A percentile compares a stretch with the other conserved stretches of the same genome.
phyloP scores from a whole-genome alignment of 2,113 vertebrate genomes.

The Danio rerio region DNA sequence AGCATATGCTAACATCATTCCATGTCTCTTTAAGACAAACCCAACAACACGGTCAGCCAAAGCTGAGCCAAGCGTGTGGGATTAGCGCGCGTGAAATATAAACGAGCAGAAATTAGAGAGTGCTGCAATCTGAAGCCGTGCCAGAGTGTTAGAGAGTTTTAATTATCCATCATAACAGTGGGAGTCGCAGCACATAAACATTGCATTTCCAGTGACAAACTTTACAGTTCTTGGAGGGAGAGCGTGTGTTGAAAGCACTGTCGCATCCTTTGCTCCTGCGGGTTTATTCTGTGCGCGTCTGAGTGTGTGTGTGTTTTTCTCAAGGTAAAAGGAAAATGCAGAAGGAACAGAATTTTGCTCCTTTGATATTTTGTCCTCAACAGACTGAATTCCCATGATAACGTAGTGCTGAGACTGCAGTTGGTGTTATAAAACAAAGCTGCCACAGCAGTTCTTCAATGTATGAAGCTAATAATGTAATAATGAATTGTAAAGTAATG shows the following conservation, averaged over 20 bases:
- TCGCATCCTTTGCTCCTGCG: background rate
- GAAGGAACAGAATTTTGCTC: background rate
- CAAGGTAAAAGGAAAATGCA: background rate
- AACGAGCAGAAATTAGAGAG: background rate
- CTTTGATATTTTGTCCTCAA: conserved; percentile 17
- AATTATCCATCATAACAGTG: background rate
- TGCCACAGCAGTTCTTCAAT: background rate
- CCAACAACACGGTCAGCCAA: conserved; percentile 2
- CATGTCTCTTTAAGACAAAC: background rate
- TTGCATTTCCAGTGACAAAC: background rate
- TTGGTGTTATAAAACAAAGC: background rate
- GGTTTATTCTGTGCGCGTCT: background rate
- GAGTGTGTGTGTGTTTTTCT: background rate
- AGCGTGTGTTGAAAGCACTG: background rate
- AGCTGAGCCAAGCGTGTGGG: conserved; percentile 3
- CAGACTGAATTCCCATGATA: conserved; percentile 18
- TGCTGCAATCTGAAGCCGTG: background rate
- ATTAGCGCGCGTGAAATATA: background rate
- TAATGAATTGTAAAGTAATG: conserved; percentile 10
- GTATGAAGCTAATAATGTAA: background rate
- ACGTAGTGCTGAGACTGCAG: conserved; percentile 23
- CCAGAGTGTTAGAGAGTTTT: background rate
- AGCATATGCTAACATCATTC: conserved; percentile 29
- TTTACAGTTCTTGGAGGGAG: background rate
- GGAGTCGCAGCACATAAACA: background rate